These are phyloP conservation scores for Metalampra italica DNA, from an alignment of 2,888 invertebrate genomes.

Conservation along the genomic window DNA sequence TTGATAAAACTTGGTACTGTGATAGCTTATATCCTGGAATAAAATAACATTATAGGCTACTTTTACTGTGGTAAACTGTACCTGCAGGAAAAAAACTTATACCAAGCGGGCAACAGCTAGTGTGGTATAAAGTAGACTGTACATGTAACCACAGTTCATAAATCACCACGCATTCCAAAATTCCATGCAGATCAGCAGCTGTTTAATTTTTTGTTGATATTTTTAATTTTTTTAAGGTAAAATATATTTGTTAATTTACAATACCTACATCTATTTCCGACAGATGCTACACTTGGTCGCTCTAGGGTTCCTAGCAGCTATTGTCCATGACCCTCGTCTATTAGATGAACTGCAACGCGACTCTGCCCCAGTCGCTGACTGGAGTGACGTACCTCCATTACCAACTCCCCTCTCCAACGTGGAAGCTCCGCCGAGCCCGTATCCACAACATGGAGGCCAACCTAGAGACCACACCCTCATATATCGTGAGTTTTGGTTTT, in stretches of 20 bases:
- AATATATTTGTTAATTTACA: not conserved
- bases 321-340: slow-evolving; percentile 85
- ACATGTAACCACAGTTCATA: no score
- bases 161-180: no score
- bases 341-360: slow-evolving; percentile 80
- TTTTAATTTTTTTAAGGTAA: no score
- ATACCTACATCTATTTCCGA: slow-evolving; percentile 1
- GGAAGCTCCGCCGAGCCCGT: slow-evolving; percentile 78
- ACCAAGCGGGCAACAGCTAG: no score
- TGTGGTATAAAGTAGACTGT: no score
- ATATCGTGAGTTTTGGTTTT: slow-evolving; percentile 81
- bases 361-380: slow-evolving; percentile 56
- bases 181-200: no score
- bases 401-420: slow-evolving; percentile 87
- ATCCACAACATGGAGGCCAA: slow-evolving; percentile 60
- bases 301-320: slow-evolving; percentile 84
- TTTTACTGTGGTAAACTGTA: no score
- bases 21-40: no score
- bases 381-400: slow-evolving; percentile 67
- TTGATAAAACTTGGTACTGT: no score
- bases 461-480: slow-evolving; percentile 81
- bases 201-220: not conserved
- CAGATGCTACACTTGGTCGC: slow-evolving; percentile 88
- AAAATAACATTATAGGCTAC: no score
- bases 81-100: no score